Evolutionary conservation across 2,797 vertebrate genomes (phyloP).

Genomic region (Sarcophilus harrisii): DNA sequence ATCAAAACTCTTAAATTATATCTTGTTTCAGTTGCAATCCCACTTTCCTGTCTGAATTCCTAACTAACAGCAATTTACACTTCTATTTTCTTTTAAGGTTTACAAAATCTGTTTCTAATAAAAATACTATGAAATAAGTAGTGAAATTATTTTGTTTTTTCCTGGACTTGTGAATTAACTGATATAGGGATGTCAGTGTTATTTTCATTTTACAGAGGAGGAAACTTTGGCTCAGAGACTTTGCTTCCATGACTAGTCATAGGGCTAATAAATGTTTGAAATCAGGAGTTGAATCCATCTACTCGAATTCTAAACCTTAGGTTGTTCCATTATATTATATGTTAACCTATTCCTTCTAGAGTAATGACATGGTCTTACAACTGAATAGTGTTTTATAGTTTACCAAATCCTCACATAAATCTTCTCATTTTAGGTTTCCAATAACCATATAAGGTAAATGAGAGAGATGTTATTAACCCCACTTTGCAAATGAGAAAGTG

Average conservation of each 20-base stretch:
- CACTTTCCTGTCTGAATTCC: slow-evolving; percentile 1
- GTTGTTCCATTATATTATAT: not conserved
- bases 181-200: not conserved
- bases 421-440: not conserved
- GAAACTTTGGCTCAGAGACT: not conserved
- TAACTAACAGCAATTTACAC: not conserved
- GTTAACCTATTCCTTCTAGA: not conserved
- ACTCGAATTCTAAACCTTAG: not conserved
- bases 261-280: not conserved
- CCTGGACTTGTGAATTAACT: not conserved
- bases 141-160: not conserved
- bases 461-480: not conserved
- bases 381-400: not conserved
- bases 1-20: not conserved
- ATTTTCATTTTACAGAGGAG: not conserved
- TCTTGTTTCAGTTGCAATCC: not conserved
- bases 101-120: not conserved
- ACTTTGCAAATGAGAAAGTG: not conserved
- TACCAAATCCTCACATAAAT: not conserved
- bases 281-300: not conserved
- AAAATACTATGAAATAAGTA: not conserved
- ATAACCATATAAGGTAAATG: not conserved
- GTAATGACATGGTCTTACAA: not conserved
- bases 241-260: not conserved
- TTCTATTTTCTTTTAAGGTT: not conserved